A percentile compares a stretch with the other conserved stretches of the same genome.
Evolutionary conservation across 2,113 vertebrate genomes (phyloP).

Genomic region (Microtus pennsylvanicus): DNA sequence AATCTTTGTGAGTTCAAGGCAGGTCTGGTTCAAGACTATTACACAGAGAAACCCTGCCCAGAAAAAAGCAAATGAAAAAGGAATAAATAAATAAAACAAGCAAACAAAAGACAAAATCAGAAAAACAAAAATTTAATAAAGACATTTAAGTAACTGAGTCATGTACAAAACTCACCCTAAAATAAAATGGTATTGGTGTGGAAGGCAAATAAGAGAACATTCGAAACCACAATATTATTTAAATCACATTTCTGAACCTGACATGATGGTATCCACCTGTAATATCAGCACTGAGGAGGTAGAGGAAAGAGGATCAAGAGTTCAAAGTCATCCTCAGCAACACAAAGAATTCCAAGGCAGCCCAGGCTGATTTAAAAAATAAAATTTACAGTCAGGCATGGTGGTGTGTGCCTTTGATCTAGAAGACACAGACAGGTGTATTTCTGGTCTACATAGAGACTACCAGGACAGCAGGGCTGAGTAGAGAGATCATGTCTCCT

Average conservation of each 20-base stretch:
- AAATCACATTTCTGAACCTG: slow-evolving; percentile 37
- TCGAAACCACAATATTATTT: slow-evolving; percentile 38
- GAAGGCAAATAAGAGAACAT: not conserved
- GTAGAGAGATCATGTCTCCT: too few relatives aligned
- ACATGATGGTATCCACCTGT: not conserved
- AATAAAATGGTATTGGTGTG: not conserved
- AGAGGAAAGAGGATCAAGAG: not conserved
- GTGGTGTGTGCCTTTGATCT: not conserved
- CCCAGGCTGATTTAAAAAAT: not conserved
- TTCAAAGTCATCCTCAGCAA: not conserved
- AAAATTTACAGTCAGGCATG: not conserved
- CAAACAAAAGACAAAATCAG: slow-evolving; percentile 26
- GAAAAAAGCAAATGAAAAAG: too few relatives aligned
- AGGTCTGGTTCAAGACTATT: too few relatives aligned
- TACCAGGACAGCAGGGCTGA: not conserved
- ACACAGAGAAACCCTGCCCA: too few relatives aligned
- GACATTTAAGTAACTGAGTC: slow-evolving; percentile 4
- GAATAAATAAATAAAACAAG: not conserved
- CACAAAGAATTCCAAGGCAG: not conserved
- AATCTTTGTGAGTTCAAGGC: too few relatives aligned
- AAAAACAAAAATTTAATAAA: slow-evolving; percentile 53
- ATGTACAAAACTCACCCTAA: slow-evolving; percentile 51
- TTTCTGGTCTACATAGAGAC: not conserved
- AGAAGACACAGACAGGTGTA: not conserved
- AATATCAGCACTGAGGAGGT: not conserved